Percentiles rank a stretch among this genome's conserved stretches.
phyloP scores from a whole-genome alignment of 2,113 vertebrate species.

The Varanus komodoensis region DNA sequence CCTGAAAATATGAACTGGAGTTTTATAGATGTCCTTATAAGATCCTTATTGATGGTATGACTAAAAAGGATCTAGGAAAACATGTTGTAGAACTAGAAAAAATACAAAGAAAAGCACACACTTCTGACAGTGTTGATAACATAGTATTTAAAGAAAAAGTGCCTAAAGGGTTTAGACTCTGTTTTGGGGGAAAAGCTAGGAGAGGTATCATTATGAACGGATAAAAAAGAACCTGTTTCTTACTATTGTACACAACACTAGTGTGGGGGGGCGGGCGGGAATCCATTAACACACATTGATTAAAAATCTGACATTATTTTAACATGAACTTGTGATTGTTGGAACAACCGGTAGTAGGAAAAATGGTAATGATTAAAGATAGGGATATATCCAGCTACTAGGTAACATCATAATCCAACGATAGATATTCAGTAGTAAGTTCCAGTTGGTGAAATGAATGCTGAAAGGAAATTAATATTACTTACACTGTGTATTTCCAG shows the following conservation, averaged over 20 bases:
- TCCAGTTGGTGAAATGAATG: too few relatives aligned
- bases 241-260: neutral
- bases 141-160: neutral
- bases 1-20: neutral
- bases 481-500: neutral
- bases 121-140: neutral
- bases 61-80: neutral
- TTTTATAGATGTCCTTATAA: neutral
- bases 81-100: neutral
- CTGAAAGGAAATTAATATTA: neutral
- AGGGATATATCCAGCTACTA: neutral
- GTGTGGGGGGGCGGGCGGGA: neutral
- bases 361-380: neutral
- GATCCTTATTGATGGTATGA: neutral
- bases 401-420: neutral
- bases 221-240: neutral
- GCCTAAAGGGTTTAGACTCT: neutral
- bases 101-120: neutral
- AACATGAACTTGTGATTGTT: neutral
- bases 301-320: neutral
- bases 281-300: neutral
- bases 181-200: neutral
- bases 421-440: neutral
- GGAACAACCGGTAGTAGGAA: neutral
- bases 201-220: neutral